Percentiles rank a stretch among this genome's conserved stretches.
Conservation (phyloP, 2,797 vertebrate genomes). For the Enteromius treurensis region DNA sequence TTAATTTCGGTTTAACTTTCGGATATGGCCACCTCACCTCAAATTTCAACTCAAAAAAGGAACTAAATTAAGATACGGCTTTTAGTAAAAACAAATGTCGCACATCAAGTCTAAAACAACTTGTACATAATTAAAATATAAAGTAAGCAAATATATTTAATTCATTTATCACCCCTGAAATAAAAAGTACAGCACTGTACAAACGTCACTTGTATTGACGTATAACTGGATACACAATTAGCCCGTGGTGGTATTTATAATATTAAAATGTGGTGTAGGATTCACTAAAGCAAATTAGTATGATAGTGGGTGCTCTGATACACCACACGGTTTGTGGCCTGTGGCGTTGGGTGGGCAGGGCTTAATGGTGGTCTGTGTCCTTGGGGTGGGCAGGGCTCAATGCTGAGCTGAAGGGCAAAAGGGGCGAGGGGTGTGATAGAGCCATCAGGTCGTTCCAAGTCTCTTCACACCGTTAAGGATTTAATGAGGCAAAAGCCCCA, state of each 20-base stretch:
- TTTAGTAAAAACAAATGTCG: neutral
- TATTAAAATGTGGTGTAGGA: neutral
- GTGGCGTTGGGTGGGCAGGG: constrained; percentile 56
- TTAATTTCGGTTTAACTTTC: too few relatives aligned
- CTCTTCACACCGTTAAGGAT: constrained; percentile 70
- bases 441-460: constrained; percentile 65
- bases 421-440: constrained; percentile 65
- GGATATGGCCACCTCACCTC: neutral
- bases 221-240: neutral
- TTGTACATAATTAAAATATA: neutral
- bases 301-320: constrained; percentile 8
- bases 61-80: neutral
- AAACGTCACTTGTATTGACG: neutral
- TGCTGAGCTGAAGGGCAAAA: constrained; percentile 46
- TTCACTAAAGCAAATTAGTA: constrained; percentile 39
- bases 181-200: neutral
- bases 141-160: neutral
- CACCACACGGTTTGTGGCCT: constrained; percentile 32
- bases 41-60: neutral
- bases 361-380: constrained; percentile 53
- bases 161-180: neutral
- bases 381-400: neutral
- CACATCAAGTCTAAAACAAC: neutral
- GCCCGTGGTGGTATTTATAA: neutral
- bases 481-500: constrained; percentile 74